Evolutionary conservation across 2,113 vertebrate species (phyloP).

Genomic region (Calidris pygmaea): DNA sequence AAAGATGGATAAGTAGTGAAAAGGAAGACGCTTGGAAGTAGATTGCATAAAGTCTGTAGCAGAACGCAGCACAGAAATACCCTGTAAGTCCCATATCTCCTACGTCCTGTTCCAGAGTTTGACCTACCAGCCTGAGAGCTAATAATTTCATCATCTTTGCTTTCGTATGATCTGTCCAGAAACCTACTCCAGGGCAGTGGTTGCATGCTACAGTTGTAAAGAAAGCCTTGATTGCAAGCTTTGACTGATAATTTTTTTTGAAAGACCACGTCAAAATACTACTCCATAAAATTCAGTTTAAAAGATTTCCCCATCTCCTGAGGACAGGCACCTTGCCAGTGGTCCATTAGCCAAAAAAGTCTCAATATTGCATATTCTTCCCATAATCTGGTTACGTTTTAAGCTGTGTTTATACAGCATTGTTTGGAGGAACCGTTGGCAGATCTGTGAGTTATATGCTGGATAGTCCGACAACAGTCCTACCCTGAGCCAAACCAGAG

Average conservation of each 20-base stretch:
- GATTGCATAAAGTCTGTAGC: conserved; percentile 10
- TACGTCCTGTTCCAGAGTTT: background rate
- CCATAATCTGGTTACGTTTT: background rate
- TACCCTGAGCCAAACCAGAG: background rate
- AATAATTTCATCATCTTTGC: background rate
- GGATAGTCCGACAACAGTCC: background rate
- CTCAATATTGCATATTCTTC: background rate
- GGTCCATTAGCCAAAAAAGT: background rate
- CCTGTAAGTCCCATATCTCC: background rate
- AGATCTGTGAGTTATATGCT: background rate
- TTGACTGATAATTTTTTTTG: background rate
- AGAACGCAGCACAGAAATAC: conserved; percentile 25
- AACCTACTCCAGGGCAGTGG: background rate
- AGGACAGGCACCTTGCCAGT: background rate
- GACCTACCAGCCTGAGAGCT: background rate
- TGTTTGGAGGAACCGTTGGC: background rate
- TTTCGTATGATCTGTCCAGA: background rate
- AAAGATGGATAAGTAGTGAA: conserved; percentile 34
- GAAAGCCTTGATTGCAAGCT: background rate
- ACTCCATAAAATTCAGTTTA: background rate
- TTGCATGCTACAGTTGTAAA: background rate
- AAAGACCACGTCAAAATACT: background rate
- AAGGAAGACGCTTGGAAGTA: background rate
- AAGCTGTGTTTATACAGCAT: background rate
- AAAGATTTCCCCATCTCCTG: background rate